Conservation (phyloP, 1,140 invertebrate species). For the Maconellicoccus hirsutus region DNA sequence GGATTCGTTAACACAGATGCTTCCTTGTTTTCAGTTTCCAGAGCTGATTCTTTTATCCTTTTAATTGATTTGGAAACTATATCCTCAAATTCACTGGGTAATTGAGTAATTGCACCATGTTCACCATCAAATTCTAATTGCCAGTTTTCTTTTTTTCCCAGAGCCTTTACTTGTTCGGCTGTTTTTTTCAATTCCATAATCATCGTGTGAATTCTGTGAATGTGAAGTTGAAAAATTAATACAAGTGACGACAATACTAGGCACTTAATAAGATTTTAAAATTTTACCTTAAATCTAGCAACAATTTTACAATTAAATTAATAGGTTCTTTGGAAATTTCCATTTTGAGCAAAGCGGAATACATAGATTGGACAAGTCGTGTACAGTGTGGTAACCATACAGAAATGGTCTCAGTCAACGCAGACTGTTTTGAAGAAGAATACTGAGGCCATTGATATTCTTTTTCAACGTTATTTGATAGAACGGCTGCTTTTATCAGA, state of each 20-base stretch:
- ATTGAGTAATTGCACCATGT: constrained; percentile 66
- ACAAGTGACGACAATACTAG: not conserved
- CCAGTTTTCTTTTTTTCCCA: constrained; percentile 77
- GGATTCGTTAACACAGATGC: constrained; percentile 49
- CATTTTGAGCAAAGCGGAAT: constrained; percentile 53
- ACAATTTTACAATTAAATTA: constrained; percentile 67
- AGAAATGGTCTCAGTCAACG: constrained; percentile 35
- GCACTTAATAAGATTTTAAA: not conserved
- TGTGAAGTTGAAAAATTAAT: constrained; percentile 23
- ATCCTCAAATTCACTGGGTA: constrained; percentile 76
- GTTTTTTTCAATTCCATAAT: constrained; percentile 73
- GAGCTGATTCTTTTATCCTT: constrained; percentile 71
- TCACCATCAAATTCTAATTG: constrained; percentile 68
- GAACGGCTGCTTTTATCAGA: constrained; percentile 48
- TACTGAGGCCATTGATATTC: constrained; percentile 33
- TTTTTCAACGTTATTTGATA: constrained; percentile 45
- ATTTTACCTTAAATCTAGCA: constrained; percentile 62
- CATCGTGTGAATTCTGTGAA: constrained; percentile 67
- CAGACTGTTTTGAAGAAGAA: constrained; percentile 26
- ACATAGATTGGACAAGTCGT: constrained; percentile 53
- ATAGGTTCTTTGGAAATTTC: constrained; percentile 71
- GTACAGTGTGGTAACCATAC: constrained; percentile 70
- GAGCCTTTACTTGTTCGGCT: constrained; percentile 59
- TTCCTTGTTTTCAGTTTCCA: constrained; percentile 59
- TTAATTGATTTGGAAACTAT: constrained; percentile 72